phyloP scores from a whole-genome alignment of 2,888 invertebrate genomes.

The Drosophila testacea region DNA sequence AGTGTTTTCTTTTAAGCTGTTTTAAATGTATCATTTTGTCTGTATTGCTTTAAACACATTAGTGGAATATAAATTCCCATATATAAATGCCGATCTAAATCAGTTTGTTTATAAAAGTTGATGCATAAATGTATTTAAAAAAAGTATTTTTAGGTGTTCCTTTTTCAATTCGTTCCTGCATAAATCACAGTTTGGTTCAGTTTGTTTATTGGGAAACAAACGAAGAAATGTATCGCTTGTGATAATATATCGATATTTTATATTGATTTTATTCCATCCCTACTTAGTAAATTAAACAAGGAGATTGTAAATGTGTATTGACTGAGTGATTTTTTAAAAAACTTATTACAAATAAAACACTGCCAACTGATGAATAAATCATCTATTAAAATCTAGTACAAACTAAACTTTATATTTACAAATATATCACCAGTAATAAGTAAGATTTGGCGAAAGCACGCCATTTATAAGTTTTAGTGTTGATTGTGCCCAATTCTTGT shows the following conservation, averaged over 20 bases:
- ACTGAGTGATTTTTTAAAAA: conserved; percentile 45
- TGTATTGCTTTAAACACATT: no score
- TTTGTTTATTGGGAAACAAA: conserved; percentile 2
- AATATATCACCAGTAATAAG: conserved; percentile 30
- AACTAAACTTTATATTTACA: conserved; percentile 26
- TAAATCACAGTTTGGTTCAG: background rate
- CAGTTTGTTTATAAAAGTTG: no score
- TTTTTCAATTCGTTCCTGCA: conserved; percentile 10
- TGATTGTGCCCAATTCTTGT: conserved; percentile 17
- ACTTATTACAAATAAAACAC: conserved; percentile 32
- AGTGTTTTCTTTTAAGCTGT: no score
- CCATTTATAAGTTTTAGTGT: conserved; percentile 7
- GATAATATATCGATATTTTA: conserved; percentile 34
- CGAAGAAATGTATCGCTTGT: background rate
- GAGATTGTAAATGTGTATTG: conserved; percentile 41
- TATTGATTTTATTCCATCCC: conserved; percentile 39
- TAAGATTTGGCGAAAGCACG: background rate
- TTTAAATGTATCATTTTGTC: no score
- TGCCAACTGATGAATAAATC: conserved; percentile 44
- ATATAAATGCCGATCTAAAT: no score
- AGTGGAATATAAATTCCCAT: no score
- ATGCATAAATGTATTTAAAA: no score
- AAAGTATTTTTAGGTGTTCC: conserved; percentile 11
- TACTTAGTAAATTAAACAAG: conserved; percentile 48
- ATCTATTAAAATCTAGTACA: conserved; percentile 38